phyloP scores from a whole-genome alignment of 2,797 vertebrate genomes.

The Halcyon leucocephala region DNA sequence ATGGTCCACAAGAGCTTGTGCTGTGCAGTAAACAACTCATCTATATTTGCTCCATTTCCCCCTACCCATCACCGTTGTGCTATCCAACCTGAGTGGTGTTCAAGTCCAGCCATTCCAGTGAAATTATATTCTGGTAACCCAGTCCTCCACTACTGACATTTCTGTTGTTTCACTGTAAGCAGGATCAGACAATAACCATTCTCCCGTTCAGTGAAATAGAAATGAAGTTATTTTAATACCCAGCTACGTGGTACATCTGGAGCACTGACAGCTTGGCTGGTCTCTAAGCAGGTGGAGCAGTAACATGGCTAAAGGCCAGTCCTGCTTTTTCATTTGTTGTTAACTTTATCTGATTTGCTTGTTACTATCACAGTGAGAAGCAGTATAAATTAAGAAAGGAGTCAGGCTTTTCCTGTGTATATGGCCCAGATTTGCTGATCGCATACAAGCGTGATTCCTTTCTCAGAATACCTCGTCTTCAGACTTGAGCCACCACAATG shows the following conservation, averaged over 20 bases:
- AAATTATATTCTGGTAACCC: slow-evolving; percentile 7
- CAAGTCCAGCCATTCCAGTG: neutral
- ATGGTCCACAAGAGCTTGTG: neutral
- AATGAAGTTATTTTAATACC: slow-evolving; percentile 31
- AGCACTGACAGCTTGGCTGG: slow-evolving; percentile 10
- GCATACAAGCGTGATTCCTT: neutral
- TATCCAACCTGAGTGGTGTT: neutral
- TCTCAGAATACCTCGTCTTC: neutral
- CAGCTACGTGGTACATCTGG: neutral
- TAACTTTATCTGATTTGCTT: slow-evolving; percentile 4
- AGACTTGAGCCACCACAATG: neutral
- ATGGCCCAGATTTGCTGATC: neutral
- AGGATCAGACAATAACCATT: neutral
- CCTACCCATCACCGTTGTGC: neutral
- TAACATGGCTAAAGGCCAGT: neutral
- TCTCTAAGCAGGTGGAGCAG: slow-evolving; percentile 21
- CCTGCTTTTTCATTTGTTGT: neutral
- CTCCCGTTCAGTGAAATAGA: neutral
- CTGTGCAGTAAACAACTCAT: neutral
- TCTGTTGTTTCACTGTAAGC: neutral
- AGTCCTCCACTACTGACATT: neutral
- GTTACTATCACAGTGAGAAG: neutral
- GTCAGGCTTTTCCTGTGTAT: neutral
- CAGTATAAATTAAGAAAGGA: neutral
- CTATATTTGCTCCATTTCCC: neutral